Evolutionary conservation across 35 echinoderm and acorn worm species (phyloP), one percentile per base, ranked within the genome.

Genomic region (Lytechinus pictus): DNA sequence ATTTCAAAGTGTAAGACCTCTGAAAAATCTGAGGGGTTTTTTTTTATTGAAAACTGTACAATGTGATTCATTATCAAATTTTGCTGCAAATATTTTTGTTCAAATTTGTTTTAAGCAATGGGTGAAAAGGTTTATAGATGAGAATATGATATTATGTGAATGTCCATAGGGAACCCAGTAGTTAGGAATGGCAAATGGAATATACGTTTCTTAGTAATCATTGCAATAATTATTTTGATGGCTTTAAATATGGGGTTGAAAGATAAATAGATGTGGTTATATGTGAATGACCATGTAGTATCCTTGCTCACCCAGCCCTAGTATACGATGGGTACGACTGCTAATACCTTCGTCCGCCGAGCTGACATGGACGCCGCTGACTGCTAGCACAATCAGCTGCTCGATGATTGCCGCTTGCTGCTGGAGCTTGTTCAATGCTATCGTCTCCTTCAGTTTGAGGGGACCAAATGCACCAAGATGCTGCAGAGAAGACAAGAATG

Each of bases 381-480:
- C 96, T 6, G 94, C 91, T 24, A 99, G 91, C 44, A 95, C 89
- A 2, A 97, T 95, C 21, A 99, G 94, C 94, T 99, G 98, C 87
- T 97, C 97, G 12, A 99, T 96, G 56, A 99, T 97, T 8, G 96
- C 96, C 21, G 98, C 98, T 92, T 99, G 98, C 88, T 99, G 97
- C 95, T 99, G 97, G 4, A 99, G 95, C 58, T 99, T 99, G 95
- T 99, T 96, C 54, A 99, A 58, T 12, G 98, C 98, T 52, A 97
- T 95, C 2, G 97, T 97, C 86, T 99, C 98, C 93, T 99, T 99
- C 54, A 99, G 86, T 94, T 99, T 99, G 5, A 99, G 93, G 16
- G 98, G 98, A 93, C 98, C 98, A 94, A 99, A 99, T 13, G 98
- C 98, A 86, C 98, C 98, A 55, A 99, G 86, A 96, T 99, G 98